These are phyloP conservation scores for Neostethus bicornis DNA, from an alignment of 2,797 vertebrate species.

Conservation along the genomic window DNA sequence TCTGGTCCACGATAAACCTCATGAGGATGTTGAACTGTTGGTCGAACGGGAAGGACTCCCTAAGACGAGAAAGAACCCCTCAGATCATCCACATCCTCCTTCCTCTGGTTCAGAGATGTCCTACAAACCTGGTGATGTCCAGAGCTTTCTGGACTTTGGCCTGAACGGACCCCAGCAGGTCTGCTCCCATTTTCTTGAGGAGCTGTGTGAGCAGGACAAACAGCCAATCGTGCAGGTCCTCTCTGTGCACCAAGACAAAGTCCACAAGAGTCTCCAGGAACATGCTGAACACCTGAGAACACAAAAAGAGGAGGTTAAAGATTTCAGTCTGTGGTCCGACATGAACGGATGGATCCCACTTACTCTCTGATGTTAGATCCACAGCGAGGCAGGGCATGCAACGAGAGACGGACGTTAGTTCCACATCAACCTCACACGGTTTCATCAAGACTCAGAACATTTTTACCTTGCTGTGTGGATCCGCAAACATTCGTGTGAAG, in stretches of 20 bases:
- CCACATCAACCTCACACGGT: conserved; percentile 13
- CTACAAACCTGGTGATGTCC: conserved; percentile 90
- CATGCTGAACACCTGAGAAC: conserved; percentile 94
- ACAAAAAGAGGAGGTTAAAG: background rate
- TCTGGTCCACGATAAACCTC: conserved; percentile 98
- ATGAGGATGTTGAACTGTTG: conserved; percentile 99
- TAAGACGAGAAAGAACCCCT: conserved; percentile 48
- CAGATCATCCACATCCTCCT: background rate
- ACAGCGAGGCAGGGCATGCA: conserved; percentile 94
- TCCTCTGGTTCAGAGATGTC: background rate
- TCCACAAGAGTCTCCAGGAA: conserved; percentile 98
- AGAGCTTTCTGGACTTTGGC: conserved; percentile 97
- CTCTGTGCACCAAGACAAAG: conserved; percentile 93
- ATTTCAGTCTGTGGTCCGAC: background rate
- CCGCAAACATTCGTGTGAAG: conserved; percentile 98
- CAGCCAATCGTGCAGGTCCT: conserved; percentile 96
- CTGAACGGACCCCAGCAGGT: conserved; percentile 94
- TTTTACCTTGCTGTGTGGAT: conserved; percentile 95
- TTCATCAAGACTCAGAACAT: background rate
- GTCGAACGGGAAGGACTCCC: conserved; percentile 96
- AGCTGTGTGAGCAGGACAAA: conserved; percentile 95
- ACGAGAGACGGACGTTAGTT: conserved; percentile 85
- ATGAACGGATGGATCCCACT: conserved; percentile 71
- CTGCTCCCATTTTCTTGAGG: conserved; percentile 97
- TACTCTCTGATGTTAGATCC: conserved; percentile 98